Evolutionary conservation across 2,888 invertebrate genomes (phyloP).

Genomic region (Colostygia pectinataria): DNA sequence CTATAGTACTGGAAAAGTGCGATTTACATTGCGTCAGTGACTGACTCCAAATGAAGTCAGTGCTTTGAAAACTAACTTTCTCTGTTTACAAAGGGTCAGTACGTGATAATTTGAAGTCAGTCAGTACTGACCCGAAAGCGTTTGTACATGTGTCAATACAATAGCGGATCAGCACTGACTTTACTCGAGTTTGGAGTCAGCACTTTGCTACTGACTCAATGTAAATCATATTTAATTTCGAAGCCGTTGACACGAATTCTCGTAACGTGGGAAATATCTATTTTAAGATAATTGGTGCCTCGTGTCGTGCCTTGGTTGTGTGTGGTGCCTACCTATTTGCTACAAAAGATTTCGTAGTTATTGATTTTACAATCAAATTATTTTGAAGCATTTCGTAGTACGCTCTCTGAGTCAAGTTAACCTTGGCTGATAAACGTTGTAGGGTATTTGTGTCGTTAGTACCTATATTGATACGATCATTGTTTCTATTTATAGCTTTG

Average conservation of each 20-base stretch:
- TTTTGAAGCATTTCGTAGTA: neutral
- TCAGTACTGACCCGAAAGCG: no score
- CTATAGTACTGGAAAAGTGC: no score
- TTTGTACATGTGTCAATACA: no score
- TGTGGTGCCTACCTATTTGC: conserved; percentile 11
- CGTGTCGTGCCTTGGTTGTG: conserved; percentile 31
- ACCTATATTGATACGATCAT: neutral
- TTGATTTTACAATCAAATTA: conserved; percentile 3
- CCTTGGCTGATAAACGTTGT: neutral
- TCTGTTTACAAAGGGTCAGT: no score
- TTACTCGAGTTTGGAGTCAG: no score
- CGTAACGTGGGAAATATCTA: conserved; percentile 49
- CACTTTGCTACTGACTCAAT: no score
- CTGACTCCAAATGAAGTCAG: no score
- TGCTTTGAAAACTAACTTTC: no score
- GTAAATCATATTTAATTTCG: conserved; percentile 7
- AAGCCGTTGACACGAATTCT: conserved; percentile 40
- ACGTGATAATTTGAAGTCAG: no score
- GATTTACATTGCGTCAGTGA: no score
- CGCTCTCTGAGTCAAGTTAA: neutral
- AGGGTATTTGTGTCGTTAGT: no score
- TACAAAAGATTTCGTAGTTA: conserved; percentile 6
- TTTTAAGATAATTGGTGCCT: conserved; percentile 39
- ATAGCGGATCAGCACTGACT: no score
- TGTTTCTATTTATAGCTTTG: neutral